A percentile compares a stretch with the other conserved stretches of the same genome.
Evolutionary conservation across 2,113 vertebrate species (phyloP).

Genomic region (Myotis lucifugus): DNA sequence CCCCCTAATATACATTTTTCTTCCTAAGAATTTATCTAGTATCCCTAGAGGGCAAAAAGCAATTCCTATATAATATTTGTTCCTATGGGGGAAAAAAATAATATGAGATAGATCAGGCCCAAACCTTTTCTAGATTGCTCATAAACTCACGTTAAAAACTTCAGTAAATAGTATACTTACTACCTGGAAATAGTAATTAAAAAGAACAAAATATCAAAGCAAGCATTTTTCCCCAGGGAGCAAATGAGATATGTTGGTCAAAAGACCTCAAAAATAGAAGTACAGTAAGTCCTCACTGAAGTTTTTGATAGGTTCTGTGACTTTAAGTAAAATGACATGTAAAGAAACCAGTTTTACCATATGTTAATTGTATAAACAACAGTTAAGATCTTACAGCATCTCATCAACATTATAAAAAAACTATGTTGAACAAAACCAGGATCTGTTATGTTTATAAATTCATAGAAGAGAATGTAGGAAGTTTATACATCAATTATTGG

Average conservation of each 20-base stretch:
- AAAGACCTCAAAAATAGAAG: background rate
- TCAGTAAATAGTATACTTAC: background rate
- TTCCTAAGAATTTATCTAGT: background rate
- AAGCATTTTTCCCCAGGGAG: background rate
- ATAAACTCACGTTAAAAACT: background rate
- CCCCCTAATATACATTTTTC: background rate
- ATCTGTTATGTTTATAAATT: background rate
- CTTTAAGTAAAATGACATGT: background rate
- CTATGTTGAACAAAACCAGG: background rate
- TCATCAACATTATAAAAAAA: background rate
- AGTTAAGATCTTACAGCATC: background rate
- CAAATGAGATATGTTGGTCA: background rate
- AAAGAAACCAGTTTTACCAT: background rate
- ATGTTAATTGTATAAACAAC: background rate
- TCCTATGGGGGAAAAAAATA: background rate
- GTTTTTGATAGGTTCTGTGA: background rate
- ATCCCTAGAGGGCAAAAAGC: background rate
- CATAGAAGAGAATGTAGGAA: background rate
- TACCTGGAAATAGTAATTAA: background rate
- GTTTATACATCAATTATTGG: background rate
- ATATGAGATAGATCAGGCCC: background rate
- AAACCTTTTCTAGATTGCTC: background rate
- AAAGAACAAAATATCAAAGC: slow-evolving; percentile 2
- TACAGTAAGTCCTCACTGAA: background rate
- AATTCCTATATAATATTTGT: background rate